Base-by-base conservation (phyloP, 2,888 invertebrate species). In the Brenthis daphne region DNA sequence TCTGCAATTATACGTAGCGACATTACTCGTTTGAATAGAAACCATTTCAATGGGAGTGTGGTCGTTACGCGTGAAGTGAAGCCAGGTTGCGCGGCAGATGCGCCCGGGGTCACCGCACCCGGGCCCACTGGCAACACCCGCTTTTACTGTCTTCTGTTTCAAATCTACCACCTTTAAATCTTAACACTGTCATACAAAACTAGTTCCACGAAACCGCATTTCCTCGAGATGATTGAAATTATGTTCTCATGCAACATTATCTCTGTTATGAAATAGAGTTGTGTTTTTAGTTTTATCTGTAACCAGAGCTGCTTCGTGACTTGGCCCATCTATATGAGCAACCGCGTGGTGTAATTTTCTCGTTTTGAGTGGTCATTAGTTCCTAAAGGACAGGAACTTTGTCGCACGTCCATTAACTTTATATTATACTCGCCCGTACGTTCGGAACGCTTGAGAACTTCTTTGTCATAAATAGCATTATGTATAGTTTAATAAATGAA, bases 291-390 rank as follows among this genome's bases (percentile, higher is more conserved):
- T 75, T 77, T 79, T 81, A 79, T 79, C 79, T 77, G 74, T 70
- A 74, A 73, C 77, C 79, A 74, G 80, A 79, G 80, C 78, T 78
- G 79, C 81, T 84, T 89, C 89, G 90, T 90, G 90, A 89, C 88
- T 87, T 77, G 87, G 77, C 80, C 82, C 81, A 83, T 85, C 85
- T 84, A 82, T 81, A 83, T 83, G 85, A 82, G 81, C 81, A 81
- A 79, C 78, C 76, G 80, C 79, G 77, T 78, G 81, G 82, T 79
- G 89, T 89, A 89, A 90, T 91, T 90, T 88, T 87, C 90, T 85
- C 84, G 83, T 86, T 88, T 85, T 84, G 84, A 88, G 87, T 88
- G 87, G 88, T 88, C 91, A 91, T 92, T 92, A 91, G 89, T 89
- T 85, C 83, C 86, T 83, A 81, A 79, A 85, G 83, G 85, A 88